A percentile compares a stretch with the other conserved stretches of the same genome.
Conservation (phyloP, 2,797 vertebrate genomes). For the Chromis chromis region DNA sequence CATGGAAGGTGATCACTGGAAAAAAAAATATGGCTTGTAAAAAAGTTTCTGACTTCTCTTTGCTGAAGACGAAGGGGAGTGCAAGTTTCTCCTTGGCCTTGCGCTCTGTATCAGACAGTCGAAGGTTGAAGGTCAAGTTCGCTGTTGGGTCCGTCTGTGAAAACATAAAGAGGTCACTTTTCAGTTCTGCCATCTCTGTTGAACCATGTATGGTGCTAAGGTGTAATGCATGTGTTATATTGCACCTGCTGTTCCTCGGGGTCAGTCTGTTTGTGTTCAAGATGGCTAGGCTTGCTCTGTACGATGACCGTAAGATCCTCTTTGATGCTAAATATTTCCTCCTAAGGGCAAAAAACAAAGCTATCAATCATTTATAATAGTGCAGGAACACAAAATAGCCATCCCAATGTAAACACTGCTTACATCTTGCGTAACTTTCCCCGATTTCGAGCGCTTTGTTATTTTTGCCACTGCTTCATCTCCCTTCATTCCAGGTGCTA, state of each 20-base stretch:
- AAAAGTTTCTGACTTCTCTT: conserved; percentile 84
- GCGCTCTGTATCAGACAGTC: conserved; percentile 84
- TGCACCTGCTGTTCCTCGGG: conserved; percentile 76
- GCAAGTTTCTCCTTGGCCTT: conserved; percentile 86
- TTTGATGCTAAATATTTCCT: conserved; percentile 78
- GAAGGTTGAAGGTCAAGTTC: conserved; percentile 90
- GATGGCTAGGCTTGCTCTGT: conserved; percentile 65
- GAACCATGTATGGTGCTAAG: background rate
- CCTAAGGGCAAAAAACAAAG: conserved; percentile 68
- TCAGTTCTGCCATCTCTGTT: conserved; percentile 3
- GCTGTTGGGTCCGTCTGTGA: conserved; percentile 83
- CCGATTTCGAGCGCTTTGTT: conserved; percentile 82
- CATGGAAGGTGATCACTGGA: background rate
- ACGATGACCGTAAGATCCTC: conserved; percentile 76
- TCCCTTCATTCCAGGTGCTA: conserved; percentile 64
- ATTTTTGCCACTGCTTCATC: conserved; percentile 75
- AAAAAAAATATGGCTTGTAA: background rate
- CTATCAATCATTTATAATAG: background rate
- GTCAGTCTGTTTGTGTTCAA: conserved; percentile 56
- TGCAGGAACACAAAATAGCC: background rate
- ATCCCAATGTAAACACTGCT: conserved; percentile 26
- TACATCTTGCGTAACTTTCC: conserved; percentile 83
- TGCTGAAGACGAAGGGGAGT: conserved; percentile 90
- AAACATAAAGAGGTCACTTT: conserved; percentile 28
- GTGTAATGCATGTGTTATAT: background rate